Conservation (phyloP, 1,140 invertebrate species). For the Euglossa dilemma region DNA sequence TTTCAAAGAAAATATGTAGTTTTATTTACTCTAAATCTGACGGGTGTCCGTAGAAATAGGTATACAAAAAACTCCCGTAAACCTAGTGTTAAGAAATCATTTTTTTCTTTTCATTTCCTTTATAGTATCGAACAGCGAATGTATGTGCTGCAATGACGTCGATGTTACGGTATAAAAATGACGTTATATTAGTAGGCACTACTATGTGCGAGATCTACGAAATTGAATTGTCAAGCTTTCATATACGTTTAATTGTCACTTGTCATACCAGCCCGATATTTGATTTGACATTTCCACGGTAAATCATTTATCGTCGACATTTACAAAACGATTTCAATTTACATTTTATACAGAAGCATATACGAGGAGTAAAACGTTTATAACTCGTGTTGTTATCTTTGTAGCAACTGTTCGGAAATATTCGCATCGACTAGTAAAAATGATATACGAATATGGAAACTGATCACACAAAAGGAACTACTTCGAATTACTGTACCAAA, state of each 20-base stretch:
- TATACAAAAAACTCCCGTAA: too few relatives aligned
- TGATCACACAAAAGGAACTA: conserved; percentile 89
- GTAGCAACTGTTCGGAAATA: conserved; percentile 89
- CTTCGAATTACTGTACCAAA: conserved; percentile 92
- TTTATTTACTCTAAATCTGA: too few relatives aligned
- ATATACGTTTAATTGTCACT: conserved; percentile 88
- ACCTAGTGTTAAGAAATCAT: background rate
- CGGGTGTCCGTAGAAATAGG: too few relatives aligned
- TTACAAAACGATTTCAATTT: background rate
- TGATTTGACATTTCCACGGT: conserved; percentile 92
- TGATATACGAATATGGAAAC: conserved; percentile 93
- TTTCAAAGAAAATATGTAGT: too few relatives aligned
- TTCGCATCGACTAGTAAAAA: conserved; percentile 93
- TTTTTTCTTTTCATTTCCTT: conserved; percentile 47
- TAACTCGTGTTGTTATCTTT: conserved; percentile 50
- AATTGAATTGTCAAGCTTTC: conserved; percentile 88
- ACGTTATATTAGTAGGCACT: conserved; percentile 88
- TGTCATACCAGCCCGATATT: conserved; percentile 92
- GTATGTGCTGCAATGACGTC: conserved; percentile 87
- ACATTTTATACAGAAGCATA: background rate
- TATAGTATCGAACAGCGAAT: conserved; percentile 82
- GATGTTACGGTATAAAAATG: conserved; percentile 83
- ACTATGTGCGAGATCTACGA: conserved; percentile 91
- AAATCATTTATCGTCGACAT: conserved; percentile 47
- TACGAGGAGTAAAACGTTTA: background rate